These are phyloP conservation scores for Montipora capitata DNA, from an alignment of 92 coral and sea anemone genomes.

Conservation along the genomic window DNA sequence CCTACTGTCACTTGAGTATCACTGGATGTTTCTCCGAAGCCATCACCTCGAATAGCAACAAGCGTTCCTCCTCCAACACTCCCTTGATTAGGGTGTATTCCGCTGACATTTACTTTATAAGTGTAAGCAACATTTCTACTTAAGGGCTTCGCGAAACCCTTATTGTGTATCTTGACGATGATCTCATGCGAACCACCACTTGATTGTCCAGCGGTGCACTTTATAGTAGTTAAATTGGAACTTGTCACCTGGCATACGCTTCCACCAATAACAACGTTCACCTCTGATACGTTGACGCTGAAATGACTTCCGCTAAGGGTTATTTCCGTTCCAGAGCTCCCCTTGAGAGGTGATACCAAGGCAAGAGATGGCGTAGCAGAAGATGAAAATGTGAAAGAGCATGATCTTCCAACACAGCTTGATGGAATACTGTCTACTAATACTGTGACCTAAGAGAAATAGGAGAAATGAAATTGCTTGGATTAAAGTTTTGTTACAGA, in stretches of 20 bases:
- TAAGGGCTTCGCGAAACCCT: constrained; percentile 71
- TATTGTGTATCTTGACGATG: constrained; percentile 47
- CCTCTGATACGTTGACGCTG: constrained; percentile 62
- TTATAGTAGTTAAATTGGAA: constrained; percentile 58
- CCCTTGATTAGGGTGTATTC: constrained; percentile 68
- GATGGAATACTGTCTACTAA: constrained; percentile 78
- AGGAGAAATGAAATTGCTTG: not conserved
- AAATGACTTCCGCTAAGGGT: constrained; percentile 86
- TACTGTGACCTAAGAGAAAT: constrained; percentile 75
- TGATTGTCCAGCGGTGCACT: constrained; percentile 71
- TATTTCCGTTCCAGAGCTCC: constrained; percentile 66
- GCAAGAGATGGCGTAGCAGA: constrained; percentile 75
- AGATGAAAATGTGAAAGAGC: constrained; percentile 74
- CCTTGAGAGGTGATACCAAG: constrained; percentile 64
- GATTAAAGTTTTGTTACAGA: too few species aligned
- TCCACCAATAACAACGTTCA: constrained; percentile 81
- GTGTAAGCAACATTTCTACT: constrained; percentile 49
- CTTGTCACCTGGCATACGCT: constrained; percentile 71
- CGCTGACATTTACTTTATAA: constrained; percentile 45
- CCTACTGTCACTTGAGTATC: constrained; percentile 73
- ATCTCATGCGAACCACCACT: constrained; percentile 70
- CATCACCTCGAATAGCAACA: constrained; percentile 74
- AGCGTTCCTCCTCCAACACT: constrained; percentile 78
- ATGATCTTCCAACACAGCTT: constrained; percentile 78
- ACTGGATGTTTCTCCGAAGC: constrained; percentile 69